These are phyloP conservation scores for Gracilinanus agilis DNA, from an alignment of 2,113 vertebrate species.

Conservation along the genomic window DNA sequence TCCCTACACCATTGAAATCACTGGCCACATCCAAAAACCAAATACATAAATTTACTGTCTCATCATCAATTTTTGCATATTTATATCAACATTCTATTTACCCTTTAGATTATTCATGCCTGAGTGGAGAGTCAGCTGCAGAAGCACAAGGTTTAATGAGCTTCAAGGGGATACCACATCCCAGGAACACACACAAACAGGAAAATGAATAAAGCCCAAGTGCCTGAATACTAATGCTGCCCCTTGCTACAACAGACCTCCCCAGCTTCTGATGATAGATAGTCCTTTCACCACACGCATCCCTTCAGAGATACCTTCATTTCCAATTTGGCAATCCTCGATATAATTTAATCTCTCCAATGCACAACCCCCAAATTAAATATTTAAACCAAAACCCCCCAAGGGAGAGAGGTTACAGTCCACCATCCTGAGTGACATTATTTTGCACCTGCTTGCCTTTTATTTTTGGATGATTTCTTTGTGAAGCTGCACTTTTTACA, in stretches of 20 bases:
- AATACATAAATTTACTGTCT: conserved; percentile 46
- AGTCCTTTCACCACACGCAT: conserved; percentile 1
- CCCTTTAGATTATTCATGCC: conserved; percentile 82
- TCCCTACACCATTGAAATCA: background rate
- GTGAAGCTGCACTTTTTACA: conserved; percentile 51
- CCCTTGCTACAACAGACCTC: conserved; percentile 64
- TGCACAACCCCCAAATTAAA: conserved; percentile 42
- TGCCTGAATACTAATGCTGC: conserved; percentile 74
- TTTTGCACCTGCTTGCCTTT: conserved; percentile 33
- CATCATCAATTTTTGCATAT: conserved; percentile 77
- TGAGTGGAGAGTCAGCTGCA: conserved; percentile 74
- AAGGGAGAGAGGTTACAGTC: conserved; percentile 33
- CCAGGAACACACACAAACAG: conserved; percentile 72
- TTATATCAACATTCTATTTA: conserved; percentile 81
- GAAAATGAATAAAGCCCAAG: conserved; percentile 68
- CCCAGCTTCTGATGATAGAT: conserved; percentile 57
- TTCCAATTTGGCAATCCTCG: conserved; percentile 54
- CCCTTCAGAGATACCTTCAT: conserved; percentile 61
- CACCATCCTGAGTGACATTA: background rate
- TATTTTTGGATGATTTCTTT: conserved; percentile 47
- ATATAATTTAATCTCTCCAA: conserved; percentile 45
- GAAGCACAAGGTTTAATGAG: conserved; percentile 81
- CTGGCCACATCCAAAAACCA: background rate
- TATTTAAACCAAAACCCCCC: conserved; percentile 57
- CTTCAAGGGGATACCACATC: conserved; percentile 79